A percentile compares a stretch with the other conserved stretches of the same genome.
phyloP scores from a whole-genome alignment of 2,113 vertebrate genomes.

The Dermatemys mawii region DNA sequence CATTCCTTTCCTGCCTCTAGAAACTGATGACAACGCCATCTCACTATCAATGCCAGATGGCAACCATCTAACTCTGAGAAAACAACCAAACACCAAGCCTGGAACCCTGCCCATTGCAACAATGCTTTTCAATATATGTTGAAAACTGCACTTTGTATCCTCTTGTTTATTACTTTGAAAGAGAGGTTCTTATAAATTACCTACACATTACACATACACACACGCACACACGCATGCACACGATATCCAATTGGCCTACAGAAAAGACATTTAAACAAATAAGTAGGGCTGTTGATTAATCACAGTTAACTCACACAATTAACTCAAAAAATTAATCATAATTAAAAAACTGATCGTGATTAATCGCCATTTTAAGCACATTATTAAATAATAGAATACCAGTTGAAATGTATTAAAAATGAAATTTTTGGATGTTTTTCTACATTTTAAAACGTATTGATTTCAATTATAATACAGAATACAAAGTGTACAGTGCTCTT shows the following conservation, averaged over 20 bases:
- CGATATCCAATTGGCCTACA: neutral
- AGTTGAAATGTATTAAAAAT: too few relatives aligned
- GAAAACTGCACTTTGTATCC: constrained; percentile 67
- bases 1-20: constrained; percentile 93
- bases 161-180: constrained; percentile 49
- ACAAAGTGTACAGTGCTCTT: too few relatives aligned
- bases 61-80: constrained; percentile 87
- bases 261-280: neutral
- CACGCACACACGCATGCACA: neutral
- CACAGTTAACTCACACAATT: too few relatives aligned
- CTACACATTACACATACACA: neutral
- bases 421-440: too few relatives aligned
- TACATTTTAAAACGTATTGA: too few relatives aligned
- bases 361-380: too few relatives aligned
- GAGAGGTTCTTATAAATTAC: constrained; percentile 16
- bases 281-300: too few relatives aligned
- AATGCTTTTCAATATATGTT: constrained; percentile 76
- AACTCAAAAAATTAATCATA: too few relatives aligned
- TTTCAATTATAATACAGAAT: too few relatives aligned
- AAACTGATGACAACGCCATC: constrained; percentile 93
- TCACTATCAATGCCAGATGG: constrained; percentile 91
- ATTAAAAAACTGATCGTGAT: too few relatives aligned
- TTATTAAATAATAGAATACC: too few relatives aligned
- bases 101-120: constrained; percentile 89
- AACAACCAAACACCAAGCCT: constrained; percentile 91